These are phyloP conservation scores for Salarias fasciatus DNA, from an alignment of 2,797 vertebrate species.

Conservation along the genomic window DNA sequence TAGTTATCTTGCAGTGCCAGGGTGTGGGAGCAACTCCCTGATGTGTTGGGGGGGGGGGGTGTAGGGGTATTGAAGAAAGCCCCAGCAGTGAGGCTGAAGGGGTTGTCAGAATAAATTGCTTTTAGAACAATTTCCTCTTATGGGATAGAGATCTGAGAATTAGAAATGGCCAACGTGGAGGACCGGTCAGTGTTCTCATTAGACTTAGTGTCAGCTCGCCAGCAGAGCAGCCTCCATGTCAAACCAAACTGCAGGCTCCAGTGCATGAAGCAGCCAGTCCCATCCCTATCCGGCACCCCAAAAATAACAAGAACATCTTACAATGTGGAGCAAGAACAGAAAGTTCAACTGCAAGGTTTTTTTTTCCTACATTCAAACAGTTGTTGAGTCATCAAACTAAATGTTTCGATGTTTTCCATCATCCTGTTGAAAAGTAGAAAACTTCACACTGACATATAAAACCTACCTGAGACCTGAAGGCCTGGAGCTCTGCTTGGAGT, in stretches of 20 bases:
- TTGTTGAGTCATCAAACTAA: conserved; percentile 19
- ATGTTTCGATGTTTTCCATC: not conserved
- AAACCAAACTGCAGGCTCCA: conserved; percentile 58
- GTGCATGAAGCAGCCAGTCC: conserved; percentile 25
- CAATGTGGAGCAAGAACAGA: too few relatives aligned
- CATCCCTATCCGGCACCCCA: conserved; percentile 1
- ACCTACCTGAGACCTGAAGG: conserved; percentile 88
- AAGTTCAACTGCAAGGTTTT: conserved; percentile 20
- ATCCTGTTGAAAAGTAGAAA: not conserved
- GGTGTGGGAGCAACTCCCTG: conserved; percentile 62
- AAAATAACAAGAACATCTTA: conserved; percentile 52
- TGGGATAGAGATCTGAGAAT: conserved; percentile 87
- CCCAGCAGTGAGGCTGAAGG: conserved; percentile 53
- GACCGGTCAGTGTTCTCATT: conserved; percentile 86
- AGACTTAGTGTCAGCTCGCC: conserved; percentile 75
- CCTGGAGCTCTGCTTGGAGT: conserved; percentile 90
- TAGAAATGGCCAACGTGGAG: conserved; percentile 78
- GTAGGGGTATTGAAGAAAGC: conserved; percentile 10
- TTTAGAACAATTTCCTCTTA: conserved; percentile 86
- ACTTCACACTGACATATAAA: not conserved
- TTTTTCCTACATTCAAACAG: too few relatives aligned
- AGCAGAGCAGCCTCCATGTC: conserved; percentile 59
- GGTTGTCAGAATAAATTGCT: conserved; percentile 83
- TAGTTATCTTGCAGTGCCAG: conserved; percentile 73
- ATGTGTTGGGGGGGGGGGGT: conserved; percentile 33